Base-by-base conservation (phyloP, 1,140 invertebrate genomes). In the Brachystomella parvula region DNA sequence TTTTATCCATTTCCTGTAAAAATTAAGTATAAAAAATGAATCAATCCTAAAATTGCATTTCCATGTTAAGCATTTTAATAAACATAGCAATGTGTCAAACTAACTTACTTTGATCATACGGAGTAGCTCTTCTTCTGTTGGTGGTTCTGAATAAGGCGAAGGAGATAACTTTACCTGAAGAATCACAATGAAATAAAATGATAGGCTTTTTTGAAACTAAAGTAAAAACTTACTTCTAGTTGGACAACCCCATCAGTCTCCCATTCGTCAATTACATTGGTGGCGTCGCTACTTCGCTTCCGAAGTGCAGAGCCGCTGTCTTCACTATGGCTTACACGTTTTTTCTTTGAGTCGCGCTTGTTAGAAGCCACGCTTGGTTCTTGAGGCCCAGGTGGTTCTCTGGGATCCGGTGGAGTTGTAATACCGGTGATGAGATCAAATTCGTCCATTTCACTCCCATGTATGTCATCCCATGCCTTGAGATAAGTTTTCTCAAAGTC, bases 1-100 rank as follows among this genome's bases (percentile, higher is more conserved):
- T 91, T 73, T 89, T 92, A 80, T 97, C 94, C 70, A 97, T 82
- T 74, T 92, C 91, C 80, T 89, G 80, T 47, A 94, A 80, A 75
- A 73, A 72, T 68, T 47, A 58, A 49, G 19, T 56, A 59, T 29
- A 61, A 49, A 57, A 17, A 30, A 44, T 60, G 64, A 63, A 75
- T 69, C 21, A 47, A 68, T 49, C n/a, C 9, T 44, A 12, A 44
- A n/a, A n/a, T n/a, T 44, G n/a, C n/a, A 44, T 44, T 44, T 9
- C 39, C n/a, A 44, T 44, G n/a, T 44, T 12, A 12, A 44, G 2
- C 21, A 58, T 60, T 17, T 6, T 6, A 64, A 47, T 35, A 58
- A 35, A 30, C 33, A 59, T 15, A 64, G 9, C 47, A 44, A 57
- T 15, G 30, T 30, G 58, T 32, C 2, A 21, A 39, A 68, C n/a